phyloP scores from a whole-genome alignment of 1,140 invertebrate genomes.

The Parasteatoda tepidariorum region DNA sequence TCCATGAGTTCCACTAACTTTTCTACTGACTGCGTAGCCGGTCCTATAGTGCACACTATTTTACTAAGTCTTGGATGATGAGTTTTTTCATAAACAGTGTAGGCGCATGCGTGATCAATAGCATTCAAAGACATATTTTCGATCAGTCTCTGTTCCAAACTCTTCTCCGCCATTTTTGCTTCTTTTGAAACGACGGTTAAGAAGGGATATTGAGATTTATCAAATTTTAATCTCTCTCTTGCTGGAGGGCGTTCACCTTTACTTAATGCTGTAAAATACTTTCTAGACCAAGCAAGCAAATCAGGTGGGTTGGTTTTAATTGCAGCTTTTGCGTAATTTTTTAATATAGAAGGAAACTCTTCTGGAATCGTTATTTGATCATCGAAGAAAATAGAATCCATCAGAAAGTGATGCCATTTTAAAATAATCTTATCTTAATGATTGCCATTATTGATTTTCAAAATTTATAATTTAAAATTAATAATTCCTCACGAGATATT shows the following conservation, averaged over 20 bases:
- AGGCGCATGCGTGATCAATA: too few species aligned
- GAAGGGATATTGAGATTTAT: not conserved
- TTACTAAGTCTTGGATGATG: too few species aligned
- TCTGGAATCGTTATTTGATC: constrained; percentile 41
- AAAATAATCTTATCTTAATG: too few species aligned
- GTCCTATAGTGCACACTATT: constrained; percentile 73
- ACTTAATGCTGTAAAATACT: constrained; percentile 14
- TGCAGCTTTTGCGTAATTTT: constrained; percentile 45
- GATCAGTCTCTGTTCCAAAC: too few species aligned
- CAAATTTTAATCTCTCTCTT: not conserved
- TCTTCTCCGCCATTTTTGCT: not conserved
- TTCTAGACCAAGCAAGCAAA: constrained; percentile 23
- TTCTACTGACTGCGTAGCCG: constrained; percentile 84
- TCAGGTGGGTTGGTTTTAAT: constrained; percentile 19
- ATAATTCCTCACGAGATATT: too few species aligned
- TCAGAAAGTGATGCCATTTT: not conserved
- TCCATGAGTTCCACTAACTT: constrained; percentile 96
- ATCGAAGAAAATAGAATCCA: constrained; percentile 42
- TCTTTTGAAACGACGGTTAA: not conserved
- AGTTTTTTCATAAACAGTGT: too few species aligned
- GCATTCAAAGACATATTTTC: too few species aligned
- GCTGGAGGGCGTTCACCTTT: not conserved
- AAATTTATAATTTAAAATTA: too few species aligned
- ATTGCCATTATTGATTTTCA: too few species aligned
- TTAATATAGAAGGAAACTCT: constrained; percentile 41